Percentiles rank a stretch among this genome's conserved stretches.
phyloP scores from a whole-genome alignment of 2,797 vertebrate genomes.

The Sebastes iracundus region DNA sequence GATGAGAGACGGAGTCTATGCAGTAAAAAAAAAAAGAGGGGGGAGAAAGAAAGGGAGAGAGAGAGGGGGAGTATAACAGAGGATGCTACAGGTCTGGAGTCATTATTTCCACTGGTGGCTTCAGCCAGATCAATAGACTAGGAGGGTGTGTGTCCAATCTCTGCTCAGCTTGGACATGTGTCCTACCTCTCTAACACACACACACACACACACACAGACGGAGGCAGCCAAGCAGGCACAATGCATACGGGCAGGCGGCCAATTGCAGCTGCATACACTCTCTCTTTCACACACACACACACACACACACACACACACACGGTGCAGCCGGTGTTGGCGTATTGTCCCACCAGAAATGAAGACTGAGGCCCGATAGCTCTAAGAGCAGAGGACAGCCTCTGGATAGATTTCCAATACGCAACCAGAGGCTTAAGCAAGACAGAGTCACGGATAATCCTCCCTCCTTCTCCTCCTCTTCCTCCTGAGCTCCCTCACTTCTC shows the following conservation, averaged over 20 bases:
- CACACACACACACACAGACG: constrained; percentile 12
- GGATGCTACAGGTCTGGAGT: constrained; percentile 53
- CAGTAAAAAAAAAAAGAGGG: neutral
- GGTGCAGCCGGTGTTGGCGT: constrained; percentile 12
- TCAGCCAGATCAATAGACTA: constrained; percentile 58
- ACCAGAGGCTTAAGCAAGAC: constrained; percentile 75
- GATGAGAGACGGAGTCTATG: neutral
- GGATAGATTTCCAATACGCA: constrained; percentile 79
- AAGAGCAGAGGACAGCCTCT: constrained; percentile 70
- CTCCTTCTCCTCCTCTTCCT: constrained; percentile 44
- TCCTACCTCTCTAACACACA: neutral
- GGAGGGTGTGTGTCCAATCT: constrained; percentile 22
- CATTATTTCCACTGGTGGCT: constrained; percentile 65
- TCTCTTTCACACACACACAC: constrained; percentile 1
- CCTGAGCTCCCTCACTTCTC: constrained; percentile 23
- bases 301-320: constrained; percentile 32
- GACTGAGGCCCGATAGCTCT: constrained; percentile 60
- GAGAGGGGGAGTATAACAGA: constrained; percentile 8
- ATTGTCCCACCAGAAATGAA: constrained; percentile 67
- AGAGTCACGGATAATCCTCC: constrained; percentile 71
- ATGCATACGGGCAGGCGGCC: constrained; percentile 48
- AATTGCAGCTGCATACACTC: constrained; percentile 26
- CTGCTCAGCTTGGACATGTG: constrained; percentile 11
- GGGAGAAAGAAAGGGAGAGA: neutral
- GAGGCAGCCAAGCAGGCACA: constrained; percentile 51